Evolutionary conservation across 2,888 invertebrate genomes (phyloP), one percentile per base, ranked within the genome.

Genomic region (Aethes cnicana): DNA sequence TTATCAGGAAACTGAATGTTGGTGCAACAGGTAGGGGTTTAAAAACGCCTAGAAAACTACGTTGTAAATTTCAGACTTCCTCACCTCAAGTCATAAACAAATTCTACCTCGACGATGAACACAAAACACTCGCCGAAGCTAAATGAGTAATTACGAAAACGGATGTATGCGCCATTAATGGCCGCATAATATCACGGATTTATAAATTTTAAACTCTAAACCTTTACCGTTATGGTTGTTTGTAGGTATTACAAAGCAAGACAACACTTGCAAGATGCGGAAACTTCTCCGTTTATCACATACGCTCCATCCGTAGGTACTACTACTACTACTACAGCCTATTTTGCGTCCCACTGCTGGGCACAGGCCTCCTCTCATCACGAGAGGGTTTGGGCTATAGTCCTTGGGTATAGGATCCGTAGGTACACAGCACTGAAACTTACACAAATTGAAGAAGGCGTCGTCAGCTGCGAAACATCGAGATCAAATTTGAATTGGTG

Each of bases 111-210:
- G 71, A 63, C 70, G 70, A 72, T 67, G 66, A 68, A 64, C 64
- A 68, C 64, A 67, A 71, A 72, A 65, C 70, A 71, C 60, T 69
- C 61, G 60, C 58, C 55, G 56, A 66, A 66, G 49, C 62, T 72
- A 75, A 76, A 74, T 73, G 74, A 64, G 59, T 62, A 61, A 44
- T 63, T 48, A 60, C 66, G 68, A 69, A 68, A 71, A 68, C 68
- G 64, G 65, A 66, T 61, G 66, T 63, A 57, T n/a, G n/a, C 66
- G 59, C 58, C 55, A 44, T 37, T 32, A 28, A 30, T 28, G 32
- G 17, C 11, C 26, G 28, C 32, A 11, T 28, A 9, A 30, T 11
- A n/a, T 17, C 12, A 9, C n/a, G 5, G 23, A 37, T 37, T 37
- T 23, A 30, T 44, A 32, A 25, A 43, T 14, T 42, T 30, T 36